phyloP scores from a whole-genome alignment of 2,113 vertebrate species.

The Marmota flaviventris region DNA sequence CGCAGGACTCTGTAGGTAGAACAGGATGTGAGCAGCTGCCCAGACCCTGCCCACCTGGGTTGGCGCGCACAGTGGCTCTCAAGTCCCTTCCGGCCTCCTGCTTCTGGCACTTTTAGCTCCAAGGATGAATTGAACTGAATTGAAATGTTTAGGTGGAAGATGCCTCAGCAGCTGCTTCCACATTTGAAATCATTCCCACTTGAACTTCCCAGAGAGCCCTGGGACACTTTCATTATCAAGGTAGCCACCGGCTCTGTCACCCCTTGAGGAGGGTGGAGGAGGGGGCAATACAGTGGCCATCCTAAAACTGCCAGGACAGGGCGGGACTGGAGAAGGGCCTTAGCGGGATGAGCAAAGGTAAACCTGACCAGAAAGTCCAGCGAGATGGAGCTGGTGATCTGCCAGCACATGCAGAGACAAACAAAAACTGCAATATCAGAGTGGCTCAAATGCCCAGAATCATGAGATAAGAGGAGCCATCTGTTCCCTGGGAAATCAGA shows the following conservation, averaged over 20 bases:
- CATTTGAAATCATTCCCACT: neutral
- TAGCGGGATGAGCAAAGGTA: neutral
- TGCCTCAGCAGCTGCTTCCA: neutral
- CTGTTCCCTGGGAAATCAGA: conserved; percentile 8
- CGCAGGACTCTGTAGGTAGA: neutral
- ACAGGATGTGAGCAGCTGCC: neutral
- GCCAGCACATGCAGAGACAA: conserved; percentile 37
- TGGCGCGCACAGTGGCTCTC: accelerated
- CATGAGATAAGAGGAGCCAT: conserved; percentile 33
- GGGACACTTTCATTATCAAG: neutral
- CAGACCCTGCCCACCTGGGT: neutral
- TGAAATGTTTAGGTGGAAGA: neutral
- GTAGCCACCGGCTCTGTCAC: neutral
- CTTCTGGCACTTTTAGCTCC: neutral
- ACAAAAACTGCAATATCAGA: conserved; percentile 23
- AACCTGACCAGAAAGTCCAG: neutral
- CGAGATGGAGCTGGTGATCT: neutral
- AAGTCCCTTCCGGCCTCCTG: neutral
- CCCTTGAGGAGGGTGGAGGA: neutral
- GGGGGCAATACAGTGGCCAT: neutral
- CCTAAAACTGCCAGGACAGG: neutral
- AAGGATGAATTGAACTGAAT: neutral
- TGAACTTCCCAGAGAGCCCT: neutral
- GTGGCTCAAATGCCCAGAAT: conserved; percentile 5
- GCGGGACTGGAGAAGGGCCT: neutral